Percentiles rank a stretch among this genome's conserved stretches.
Conservation (phyloP, 2,113 vertebrate genomes). For the Corynorhinus townsendii region DNA sequence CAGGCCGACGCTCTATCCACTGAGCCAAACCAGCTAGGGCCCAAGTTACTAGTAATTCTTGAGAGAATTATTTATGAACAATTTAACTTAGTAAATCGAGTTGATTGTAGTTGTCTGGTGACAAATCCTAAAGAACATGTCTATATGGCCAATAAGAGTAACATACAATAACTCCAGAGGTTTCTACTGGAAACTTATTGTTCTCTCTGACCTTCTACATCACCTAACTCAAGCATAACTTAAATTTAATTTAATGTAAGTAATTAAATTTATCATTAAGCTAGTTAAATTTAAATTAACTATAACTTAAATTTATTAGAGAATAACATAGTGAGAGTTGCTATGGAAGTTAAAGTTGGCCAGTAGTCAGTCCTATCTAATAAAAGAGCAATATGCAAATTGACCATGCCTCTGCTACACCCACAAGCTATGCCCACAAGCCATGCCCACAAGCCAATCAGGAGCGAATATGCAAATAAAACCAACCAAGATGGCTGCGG, state of each 20-base stretch:
- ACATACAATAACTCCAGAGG: background rate
- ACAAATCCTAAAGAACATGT: conserved; percentile 16
- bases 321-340: background rate
- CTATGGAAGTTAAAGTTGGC: background rate
- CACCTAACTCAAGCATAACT: background rate
- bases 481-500: too few species aligned
- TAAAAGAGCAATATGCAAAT: too few species aligned
- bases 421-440: too few species aligned
- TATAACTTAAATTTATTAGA: background rate
- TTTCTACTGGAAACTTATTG: background rate
- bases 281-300: background rate
- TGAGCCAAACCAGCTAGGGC: too few species aligned
- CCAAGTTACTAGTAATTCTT: background rate
- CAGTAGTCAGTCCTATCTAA: background rate
- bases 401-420: too few species aligned
- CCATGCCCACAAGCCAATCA: too few species aligned
- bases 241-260: background rate
- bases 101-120: conserved; percentile 10
- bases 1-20: too few species aligned
- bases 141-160: background rate
- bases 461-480: too few species aligned
- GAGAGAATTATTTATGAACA: background rate
- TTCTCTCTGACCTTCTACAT: background rate
- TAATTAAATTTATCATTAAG: background rate
- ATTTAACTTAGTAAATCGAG: background rate